phyloP scores from a whole-genome alignment of 2,888 invertebrate species.

The Nycteola revayana region DNA sequence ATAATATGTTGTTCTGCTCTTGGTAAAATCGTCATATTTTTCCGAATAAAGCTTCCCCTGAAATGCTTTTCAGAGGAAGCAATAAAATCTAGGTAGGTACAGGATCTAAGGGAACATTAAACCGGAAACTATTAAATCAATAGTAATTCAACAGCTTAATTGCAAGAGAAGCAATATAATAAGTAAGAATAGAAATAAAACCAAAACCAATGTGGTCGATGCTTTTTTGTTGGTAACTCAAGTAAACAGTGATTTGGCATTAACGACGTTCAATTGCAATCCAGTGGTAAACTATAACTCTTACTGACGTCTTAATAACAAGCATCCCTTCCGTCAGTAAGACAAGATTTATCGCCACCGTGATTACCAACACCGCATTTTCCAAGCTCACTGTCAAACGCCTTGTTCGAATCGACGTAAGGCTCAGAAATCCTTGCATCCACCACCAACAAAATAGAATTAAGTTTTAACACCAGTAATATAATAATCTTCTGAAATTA shows the following conservation, averaged over 20 bases:
- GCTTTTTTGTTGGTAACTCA: slow-evolving; percentile 6
- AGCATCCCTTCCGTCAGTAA: slow-evolving; percentile 40
- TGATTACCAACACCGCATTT: slow-evolving; percentile 9
- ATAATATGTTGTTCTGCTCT: too few species aligned
- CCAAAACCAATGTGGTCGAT: too few species aligned
- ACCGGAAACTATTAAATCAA: too few species aligned
- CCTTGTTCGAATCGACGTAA: slow-evolving; percentile 8
- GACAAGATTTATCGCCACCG: slow-evolving; percentile 40
- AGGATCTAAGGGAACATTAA: too few species aligned
- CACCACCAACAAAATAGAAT: slow-evolving; percentile 15
- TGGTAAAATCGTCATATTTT: too few species aligned
- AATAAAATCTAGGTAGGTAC: too few species aligned
- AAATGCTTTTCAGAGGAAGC: too few species aligned
- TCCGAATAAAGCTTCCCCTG: too few species aligned
- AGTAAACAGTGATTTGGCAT: slow-evolving; percentile 31
- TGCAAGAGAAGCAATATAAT: too few species aligned
- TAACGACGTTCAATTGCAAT: slow-evolving; percentile 28
- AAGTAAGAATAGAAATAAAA: too few species aligned
- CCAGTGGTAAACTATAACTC: slow-evolving; percentile 45
- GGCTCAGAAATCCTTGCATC: slow-evolving; percentile 7
- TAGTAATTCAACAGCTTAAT: too few species aligned
- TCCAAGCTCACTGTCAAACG: slow-evolving; percentile 13
- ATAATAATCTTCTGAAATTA: slow-evolving; percentile 21
- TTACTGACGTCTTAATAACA: slow-evolving; percentile 52
- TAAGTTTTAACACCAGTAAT: slow-evolving; percentile 19